phyloP scores from a whole-genome alignment of 2,888 invertebrate genomes.

The Apodemia duryi region DNA sequence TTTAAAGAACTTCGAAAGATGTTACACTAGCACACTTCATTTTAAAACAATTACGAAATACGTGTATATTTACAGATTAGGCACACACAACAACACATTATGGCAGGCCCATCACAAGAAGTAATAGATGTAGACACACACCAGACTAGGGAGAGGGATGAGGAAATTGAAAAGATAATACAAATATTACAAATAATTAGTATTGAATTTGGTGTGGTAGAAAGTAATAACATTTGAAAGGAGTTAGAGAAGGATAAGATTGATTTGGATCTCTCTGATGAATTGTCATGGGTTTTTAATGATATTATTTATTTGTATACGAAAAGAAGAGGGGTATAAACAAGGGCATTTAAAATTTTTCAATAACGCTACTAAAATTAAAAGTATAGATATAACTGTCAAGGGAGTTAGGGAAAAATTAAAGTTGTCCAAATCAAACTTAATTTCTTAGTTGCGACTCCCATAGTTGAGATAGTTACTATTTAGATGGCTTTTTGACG shows the following conservation, averaged over 20 bases:
- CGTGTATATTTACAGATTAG: too few relatives aligned
- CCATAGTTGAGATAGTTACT: slow-evolving; percentile 22
- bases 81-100: too few relatives aligned
- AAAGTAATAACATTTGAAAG: too few relatives aligned
- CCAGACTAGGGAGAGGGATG: too few relatives aligned
- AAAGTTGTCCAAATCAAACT: slow-evolving; percentile 18
- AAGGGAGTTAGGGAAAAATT: slow-evolving; percentile 21
- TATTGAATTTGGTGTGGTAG: too few relatives aligned
- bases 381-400: slow-evolving; percentile 16
- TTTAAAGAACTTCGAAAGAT: too few relatives aligned
- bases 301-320: slow-evolving; percentile 25
- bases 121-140: too few relatives aligned
- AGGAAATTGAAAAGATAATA: too few relatives aligned
- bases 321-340: slow-evolving; percentile 28
- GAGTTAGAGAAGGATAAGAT: neutral
- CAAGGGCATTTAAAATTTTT: slow-evolving; percentile 21
- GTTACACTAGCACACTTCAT: too few relatives aligned
- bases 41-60: too few relatives aligned
- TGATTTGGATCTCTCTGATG: slow-evolving; percentile 23
- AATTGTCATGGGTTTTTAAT: slow-evolving; percentile 25
- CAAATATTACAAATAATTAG: too few relatives aligned
- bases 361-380: slow-evolving; percentile 23
- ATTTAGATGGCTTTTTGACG: slow-evolving; percentile 28
- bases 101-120: too few relatives aligned
- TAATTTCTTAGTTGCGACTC: slow-evolving; percentile 25